A percentile compares a stretch with the other conserved stretches of the same genome.
Evolutionary conservation across 1,140 invertebrate genomes (phyloP).

Genomic region (Asbolus verrucosus): DNA sequence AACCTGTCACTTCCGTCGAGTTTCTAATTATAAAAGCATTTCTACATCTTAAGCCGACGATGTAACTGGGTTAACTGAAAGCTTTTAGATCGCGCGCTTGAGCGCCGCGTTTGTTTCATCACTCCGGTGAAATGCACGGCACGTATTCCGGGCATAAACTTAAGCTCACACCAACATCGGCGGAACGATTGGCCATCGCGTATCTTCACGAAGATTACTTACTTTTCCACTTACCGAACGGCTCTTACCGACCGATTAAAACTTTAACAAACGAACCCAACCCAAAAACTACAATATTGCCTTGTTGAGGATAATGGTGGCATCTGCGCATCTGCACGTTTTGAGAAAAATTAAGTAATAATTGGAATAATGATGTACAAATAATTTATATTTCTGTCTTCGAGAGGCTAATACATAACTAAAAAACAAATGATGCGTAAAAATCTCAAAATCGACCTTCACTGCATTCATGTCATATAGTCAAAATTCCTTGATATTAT

Average conservation of each 20-base stretch:
- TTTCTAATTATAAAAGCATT: constrained; percentile 46
- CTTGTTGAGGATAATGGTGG: no score
- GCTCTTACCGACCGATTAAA: constrained; percentile 35
- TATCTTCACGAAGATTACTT: constrained; percentile 45
- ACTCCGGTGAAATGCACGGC: constrained; percentile 6
- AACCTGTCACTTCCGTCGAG: constrained; percentile 10
- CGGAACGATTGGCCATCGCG: constrained; percentile 46
- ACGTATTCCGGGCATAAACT: constrained; percentile 39
- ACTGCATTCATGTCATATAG: no score
- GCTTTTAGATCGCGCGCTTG: constrained; percentile 43
- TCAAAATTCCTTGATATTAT: no score
- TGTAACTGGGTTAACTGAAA: constrained; percentile 47
- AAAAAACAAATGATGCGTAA: no score
- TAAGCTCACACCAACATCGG: constrained; percentile 34
- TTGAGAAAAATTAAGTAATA: no score
- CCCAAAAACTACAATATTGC: no score
- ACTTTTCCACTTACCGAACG: constrained; percentile 45
- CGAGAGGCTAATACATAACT: no score
- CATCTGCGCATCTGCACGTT: no score
- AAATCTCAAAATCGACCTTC: no score
- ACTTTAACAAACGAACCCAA: constrained; percentile 13
- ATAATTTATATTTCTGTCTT: no score
- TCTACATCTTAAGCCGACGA: constrained; percentile 46
- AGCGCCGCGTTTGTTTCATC: constrained; percentile 8
- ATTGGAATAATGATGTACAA: no score